These are phyloP conservation scores for Gymnocheta viridis DNA, from an alignment of 2,888 invertebrate species.

Conservation along the genomic window DNA sequence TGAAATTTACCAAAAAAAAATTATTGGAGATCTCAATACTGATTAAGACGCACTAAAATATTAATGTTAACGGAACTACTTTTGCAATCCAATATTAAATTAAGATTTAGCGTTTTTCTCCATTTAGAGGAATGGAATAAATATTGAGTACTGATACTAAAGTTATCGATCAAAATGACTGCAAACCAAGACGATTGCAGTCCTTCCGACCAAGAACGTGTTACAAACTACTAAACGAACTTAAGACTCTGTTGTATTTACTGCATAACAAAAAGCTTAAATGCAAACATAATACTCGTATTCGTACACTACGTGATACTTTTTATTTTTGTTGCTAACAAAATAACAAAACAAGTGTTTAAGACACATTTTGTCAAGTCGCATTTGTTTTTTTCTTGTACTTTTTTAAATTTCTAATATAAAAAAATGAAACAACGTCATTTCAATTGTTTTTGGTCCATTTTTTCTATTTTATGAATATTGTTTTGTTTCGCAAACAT, in stretches of 20 bases:
- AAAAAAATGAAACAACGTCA: slow-evolving; percentile 42
- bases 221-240: neutral
- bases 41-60: too few relatives aligned
- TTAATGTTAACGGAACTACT: too few relatives aligned
- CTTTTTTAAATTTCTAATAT: slow-evolving; percentile 24
- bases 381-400: slow-evolving; percentile 24
- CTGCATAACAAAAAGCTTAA: neutral
- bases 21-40: too few relatives aligned
- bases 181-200: too few relatives aligned
- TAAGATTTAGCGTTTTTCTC: too few relatives aligned
- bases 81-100: too few relatives aligned
- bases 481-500: slow-evolving; percentile 37
- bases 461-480: slow-evolving; percentile 53
- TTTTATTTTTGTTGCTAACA: slow-evolving; percentile 29
- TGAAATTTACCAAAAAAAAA: too few relatives aligned
- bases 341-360: slow-evolving; percentile 57
- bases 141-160: too few relatives aligned
- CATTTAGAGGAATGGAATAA: too few relatives aligned
- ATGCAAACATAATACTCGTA: neutral
- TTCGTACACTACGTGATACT: slow-evolving; percentile 40
- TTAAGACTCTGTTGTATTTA: neutral
- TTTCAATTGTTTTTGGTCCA: slow-evolving; percentile 69
- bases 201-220: neutral
- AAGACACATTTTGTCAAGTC: slow-evolving; percentile 66
- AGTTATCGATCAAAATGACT: too few relatives aligned